Evolutionary conservation across 2,113 vertebrate genomes (phyloP).

Genomic region (Platichthys flesus): DNA sequence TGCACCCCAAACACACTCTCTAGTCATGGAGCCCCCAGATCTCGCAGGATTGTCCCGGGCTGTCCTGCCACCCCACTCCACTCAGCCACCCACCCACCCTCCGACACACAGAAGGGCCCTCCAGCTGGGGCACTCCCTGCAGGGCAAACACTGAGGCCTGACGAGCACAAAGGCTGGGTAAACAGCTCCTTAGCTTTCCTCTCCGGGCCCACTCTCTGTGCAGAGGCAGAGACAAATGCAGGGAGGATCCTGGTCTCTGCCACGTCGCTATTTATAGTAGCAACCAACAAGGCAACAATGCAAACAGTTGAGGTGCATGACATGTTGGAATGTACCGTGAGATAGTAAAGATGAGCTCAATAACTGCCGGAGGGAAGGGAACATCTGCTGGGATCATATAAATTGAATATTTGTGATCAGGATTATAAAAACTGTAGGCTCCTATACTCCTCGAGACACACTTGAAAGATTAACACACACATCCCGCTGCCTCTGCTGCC

Average conservation of each 20-base stretch:
- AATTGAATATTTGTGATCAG: not conserved
- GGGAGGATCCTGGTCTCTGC: slow-evolving; percentile 74
- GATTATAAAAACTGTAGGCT: not conserved
- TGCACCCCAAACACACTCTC: slow-evolving; percentile 7
- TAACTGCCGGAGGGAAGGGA: not conserved
- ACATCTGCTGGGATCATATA: not conserved
- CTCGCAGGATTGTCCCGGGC: slow-evolving; percentile 21
- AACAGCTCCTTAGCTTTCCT: slow-evolving; percentile 74
- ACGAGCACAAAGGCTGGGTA: slow-evolving; percentile 77
- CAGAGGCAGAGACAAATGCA: slow-evolving; percentile 70
- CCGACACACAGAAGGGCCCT: slow-evolving; percentile 53
- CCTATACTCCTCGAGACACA: not conserved
- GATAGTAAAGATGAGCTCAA: slow-evolving; percentile 55
- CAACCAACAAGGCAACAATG: slow-evolving; percentile 68
- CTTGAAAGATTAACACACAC: not conserved
- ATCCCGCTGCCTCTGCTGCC: not conserved
- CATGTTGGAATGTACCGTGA: slow-evolving; percentile 66
- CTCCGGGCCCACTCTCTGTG: slow-evolving; percentile 56
- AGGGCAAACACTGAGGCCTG: slow-evolving; percentile 78
- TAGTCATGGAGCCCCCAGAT: not conserved
- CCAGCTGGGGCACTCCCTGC: slow-evolving; percentile 75
- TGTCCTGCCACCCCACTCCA: slow-evolving; percentile 19
- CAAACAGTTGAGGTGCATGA: slow-evolving; percentile 66
- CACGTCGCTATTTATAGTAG: slow-evolving; percentile 74
- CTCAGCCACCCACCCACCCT: slow-evolving; percentile 43